Evolutionary conservation across 1,140 invertebrate species (phyloP).

Genomic region (Drosophila albomicans): DNA sequence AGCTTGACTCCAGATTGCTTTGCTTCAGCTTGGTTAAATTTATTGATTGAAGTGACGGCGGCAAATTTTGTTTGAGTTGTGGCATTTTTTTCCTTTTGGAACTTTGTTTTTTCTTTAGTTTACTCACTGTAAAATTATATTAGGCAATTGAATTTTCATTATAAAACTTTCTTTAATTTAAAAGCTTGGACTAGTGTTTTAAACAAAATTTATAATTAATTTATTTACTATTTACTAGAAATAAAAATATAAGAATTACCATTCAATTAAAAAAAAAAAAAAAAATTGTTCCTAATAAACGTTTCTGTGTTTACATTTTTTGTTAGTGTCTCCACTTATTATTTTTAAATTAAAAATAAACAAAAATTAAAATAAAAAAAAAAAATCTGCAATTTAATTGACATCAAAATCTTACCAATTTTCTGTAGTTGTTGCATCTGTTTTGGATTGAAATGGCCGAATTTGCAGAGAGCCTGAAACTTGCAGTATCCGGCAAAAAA

Average conservation of each 20-base stretch:
- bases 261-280: too few relatives aligned
- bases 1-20: conserved; percentile 35
- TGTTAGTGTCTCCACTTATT: too few relatives aligned
- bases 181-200: too few relatives aligned
- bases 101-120: conserved; percentile 17
- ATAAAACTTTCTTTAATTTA: too few relatives aligned
- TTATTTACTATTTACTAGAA: too few relatives aligned
- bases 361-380: too few relatives aligned
- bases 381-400: background rate
- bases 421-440: conserved; percentile 63
- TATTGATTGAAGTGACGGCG: conserved; percentile 58
- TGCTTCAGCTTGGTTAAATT: conserved; percentile 34
- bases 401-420: conserved; percentile 46
- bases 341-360: too few relatives aligned
- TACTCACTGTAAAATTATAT: conserved; percentile 27
- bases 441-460: conserved; percentile 58
- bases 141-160: too few relatives aligned
- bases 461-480: conserved; percentile 71
- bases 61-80: conserved; percentile 34
- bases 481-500: conserved; percentile 65
- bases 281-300: too few relatives aligned
- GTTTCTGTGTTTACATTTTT: too few relatives aligned
- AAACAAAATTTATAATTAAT: too few relatives aligned
- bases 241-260: background rate
- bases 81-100: conserved; percentile 9